These are phyloP conservation scores for Dermolepida albohirtum DNA, from an alignment of 2,888 invertebrate genomes.

Conservation along the genomic window DNA sequence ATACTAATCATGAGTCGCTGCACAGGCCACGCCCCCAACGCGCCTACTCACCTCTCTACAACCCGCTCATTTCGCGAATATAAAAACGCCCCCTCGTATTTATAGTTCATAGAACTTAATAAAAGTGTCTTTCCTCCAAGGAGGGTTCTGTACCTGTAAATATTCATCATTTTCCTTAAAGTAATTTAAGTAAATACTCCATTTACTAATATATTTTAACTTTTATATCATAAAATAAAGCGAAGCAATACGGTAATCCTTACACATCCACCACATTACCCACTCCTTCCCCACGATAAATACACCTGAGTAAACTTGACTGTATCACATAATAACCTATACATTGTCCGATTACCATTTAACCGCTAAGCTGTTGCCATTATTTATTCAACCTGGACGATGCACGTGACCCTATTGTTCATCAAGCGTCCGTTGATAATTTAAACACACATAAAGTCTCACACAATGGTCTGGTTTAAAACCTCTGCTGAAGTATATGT, in stretches of 20 bases:
- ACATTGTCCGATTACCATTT: constrained; percentile 27
- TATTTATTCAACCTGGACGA: constrained; percentile 27
- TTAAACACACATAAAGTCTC: constrained; percentile 20
- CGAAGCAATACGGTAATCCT: not conserved
- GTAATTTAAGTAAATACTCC: no score
- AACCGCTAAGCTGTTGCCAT: constrained; percentile 33
- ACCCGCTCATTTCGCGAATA: no score
- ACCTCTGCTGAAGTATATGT: constrained; percentile 20
- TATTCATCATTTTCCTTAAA: no score
- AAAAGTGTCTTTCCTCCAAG: no score
- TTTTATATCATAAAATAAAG: no score
- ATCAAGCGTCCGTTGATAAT: constrained; percentile 34
- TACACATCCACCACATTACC: not conserved
- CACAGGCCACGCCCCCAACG: no score
- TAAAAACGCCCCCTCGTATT: no score
- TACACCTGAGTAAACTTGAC: constrained; percentile 19
- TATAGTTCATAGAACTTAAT: no score
- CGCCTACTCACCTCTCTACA: no score
- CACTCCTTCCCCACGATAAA: constrained; percentile 8
- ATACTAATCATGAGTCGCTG: no score
- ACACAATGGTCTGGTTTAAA: constrained; percentile 16
- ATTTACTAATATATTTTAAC: no score
- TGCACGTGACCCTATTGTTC: constrained; percentile 36
- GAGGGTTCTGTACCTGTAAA: no score
- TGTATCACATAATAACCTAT: constrained; percentile 32